These are phyloP conservation scores for Helicoverpa armigera DNA, from an alignment of 1,140 invertebrate species.

Conservation along the genomic window DNA sequence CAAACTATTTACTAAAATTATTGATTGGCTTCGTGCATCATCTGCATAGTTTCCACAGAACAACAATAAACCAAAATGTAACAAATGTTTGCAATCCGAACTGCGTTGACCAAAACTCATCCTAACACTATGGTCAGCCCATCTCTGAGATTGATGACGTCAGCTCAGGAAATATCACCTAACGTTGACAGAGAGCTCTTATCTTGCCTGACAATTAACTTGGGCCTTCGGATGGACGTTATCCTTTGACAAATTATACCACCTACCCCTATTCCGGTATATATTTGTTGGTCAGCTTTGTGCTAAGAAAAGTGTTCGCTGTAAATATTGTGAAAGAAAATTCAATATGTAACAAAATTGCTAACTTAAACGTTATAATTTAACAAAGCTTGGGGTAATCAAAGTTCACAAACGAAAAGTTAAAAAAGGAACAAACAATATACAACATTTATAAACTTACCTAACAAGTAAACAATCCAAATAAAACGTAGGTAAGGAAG, in stretches of 20 bases:
- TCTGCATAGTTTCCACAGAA: not conserved
- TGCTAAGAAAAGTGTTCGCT: no score
- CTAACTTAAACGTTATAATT: no score
- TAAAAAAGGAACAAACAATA: no score
- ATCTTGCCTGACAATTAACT: slow-evolving; percentile 50
- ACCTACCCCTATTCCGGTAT: not conserved
- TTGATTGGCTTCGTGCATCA: no score
- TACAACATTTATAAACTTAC: not conserved
- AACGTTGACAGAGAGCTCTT: slow-evolving; percentile 19
- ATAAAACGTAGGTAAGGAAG: no score
- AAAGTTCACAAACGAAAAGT: no score
- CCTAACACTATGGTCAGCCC: not conserved
- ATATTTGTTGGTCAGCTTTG: no score
- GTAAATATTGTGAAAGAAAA: no score
- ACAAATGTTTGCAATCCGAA: not conserved
- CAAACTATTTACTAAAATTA: no score
- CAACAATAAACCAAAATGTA: not conserved
- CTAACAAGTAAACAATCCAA: not conserved
- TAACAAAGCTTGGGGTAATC: no score
- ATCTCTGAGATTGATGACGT: slow-evolving; percentile 8
- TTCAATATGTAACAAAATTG: no score
- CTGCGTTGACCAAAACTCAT: not conserved
- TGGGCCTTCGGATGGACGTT: slow-evolving; percentile 2
- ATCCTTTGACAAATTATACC: slow-evolving; percentile 26
- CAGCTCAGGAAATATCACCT: slow-evolving; percentile 20